Base-by-base conservation (phyloP, 1,140 invertebrate genomes). In the Drosophila triauraria region DNA sequence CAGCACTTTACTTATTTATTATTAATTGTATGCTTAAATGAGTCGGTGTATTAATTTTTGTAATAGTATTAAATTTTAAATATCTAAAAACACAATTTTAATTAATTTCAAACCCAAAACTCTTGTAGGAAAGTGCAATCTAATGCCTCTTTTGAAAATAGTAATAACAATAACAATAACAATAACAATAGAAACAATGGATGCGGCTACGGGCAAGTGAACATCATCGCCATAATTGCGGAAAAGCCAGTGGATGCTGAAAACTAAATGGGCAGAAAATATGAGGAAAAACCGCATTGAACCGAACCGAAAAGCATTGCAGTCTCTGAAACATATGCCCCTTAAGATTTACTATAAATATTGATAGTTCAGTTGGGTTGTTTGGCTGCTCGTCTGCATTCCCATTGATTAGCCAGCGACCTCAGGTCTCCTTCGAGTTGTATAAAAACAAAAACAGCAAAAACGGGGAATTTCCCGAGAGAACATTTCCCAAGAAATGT, bases 321-420 rank as follows among this genome's bases (percentile, higher is more conserved):
- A 25, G 32, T 9, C 57, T 35, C 20, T 38, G 2, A 57, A 32
- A 48, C 68, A 48, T 42, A 23, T 48, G 32, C 47, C 64, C n/a
- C 68, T 17, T 9, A 42, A 70, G 64, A 80, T 56, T 80, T 61
- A 46, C 54, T 35, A 56, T 75, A 80, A 80, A 80, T 75, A 80
- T 80, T 80, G 64, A 80, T 75, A 75, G 78, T 69, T 62, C 30
- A 15, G 51, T 54, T 20, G n/a, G 50, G 17, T 51, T 17, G 27
- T 50, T 47, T 25, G 27, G 2, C 27, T 70, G 58, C 38, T 61
- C 61, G 75, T 63, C 47, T 48, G 60, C 46, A 68, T 56, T 74
- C 59, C 62, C 76, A 80, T 80, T 80, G 78, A 80, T 75, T 80
- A 75, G 48, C 53, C 48, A 43, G 42, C 35, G 51, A 63, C 30